Conservation (phyloP, 2,113 vertebrate species). For the Pteruthius melanotis region DNA sequence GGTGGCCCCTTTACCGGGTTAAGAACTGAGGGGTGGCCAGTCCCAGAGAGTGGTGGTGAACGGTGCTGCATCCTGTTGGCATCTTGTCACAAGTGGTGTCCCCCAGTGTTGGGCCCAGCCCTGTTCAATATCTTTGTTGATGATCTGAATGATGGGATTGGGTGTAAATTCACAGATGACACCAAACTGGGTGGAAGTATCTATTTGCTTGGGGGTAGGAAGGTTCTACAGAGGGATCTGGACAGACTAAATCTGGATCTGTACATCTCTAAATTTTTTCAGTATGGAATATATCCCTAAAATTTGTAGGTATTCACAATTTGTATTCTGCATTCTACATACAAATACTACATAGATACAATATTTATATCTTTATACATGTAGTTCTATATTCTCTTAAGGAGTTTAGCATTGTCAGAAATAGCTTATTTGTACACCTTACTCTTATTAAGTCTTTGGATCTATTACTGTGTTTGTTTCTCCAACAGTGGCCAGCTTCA, state of each 20-base stretch:
- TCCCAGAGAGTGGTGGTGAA: not conserved
- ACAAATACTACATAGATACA: not conserved
- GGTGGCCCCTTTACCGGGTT: not conserved
- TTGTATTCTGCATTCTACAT: not conserved
- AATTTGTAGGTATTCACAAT: not conserved
- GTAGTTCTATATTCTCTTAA: not conserved
- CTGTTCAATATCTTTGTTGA: not conserved
- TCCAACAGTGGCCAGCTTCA: not conserved
- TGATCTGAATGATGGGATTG: not conserved
- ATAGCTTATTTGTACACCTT: not conserved
- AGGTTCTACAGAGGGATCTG: not conserved
- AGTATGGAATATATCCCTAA: not conserved
- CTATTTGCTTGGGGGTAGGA: not conserved
- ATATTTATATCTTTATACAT: not conserved
- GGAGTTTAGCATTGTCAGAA: not conserved
- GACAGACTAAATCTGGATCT: not conserved
- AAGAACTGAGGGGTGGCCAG: not conserved
- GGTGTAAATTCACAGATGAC: not conserved
- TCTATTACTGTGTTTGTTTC: not conserved
- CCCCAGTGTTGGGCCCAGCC: not conserved
- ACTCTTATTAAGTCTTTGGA: not conserved
- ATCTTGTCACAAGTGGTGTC: not conserved
- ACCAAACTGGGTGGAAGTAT: not conserved
- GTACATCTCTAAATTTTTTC: not conserved
- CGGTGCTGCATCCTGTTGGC: too few species aligned